phyloP scores from a whole-genome alignment of 2,113 vertebrate species.

The Mustela lutreola region DNA sequence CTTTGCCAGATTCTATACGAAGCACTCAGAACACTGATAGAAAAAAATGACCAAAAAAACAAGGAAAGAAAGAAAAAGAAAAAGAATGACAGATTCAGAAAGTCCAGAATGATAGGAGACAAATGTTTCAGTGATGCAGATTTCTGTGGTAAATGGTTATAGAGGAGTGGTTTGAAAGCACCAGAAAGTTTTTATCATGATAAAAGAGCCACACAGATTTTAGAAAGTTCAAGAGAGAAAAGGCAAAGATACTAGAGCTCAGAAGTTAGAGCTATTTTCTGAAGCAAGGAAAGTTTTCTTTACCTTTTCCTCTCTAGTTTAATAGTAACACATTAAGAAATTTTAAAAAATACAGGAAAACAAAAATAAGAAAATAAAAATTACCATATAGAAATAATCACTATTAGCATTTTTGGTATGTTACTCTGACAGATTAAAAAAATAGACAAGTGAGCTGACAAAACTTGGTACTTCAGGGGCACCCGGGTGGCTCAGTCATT shows the following conservation, averaged over 20 bases:
- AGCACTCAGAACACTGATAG: background rate
- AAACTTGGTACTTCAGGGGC: background rate
- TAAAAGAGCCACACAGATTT: background rate
- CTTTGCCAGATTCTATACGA: background rate
- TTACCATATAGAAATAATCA: background rate
- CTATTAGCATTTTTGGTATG: background rate
- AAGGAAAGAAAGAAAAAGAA: too few relatives aligned
- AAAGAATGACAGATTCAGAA: background rate
- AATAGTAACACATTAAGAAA: slow-evolving; percentile 5
- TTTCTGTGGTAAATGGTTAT: background rate
- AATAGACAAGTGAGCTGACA: background rate
- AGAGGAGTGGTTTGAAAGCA: background rate
- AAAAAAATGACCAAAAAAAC: background rate
- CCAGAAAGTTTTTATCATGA: background rate
- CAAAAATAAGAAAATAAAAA: slow-evolving; percentile 17
- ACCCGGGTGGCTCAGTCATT: too few relatives aligned
- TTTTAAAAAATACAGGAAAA: background rate
- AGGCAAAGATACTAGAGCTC: background rate
- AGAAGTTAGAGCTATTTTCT: background rate
- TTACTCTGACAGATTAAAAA: background rate
- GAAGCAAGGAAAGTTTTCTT: background rate
- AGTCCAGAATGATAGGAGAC: background rate
- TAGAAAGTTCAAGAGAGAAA: background rate
- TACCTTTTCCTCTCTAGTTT: background rate
- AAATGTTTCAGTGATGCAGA: background rate